phyloP scores from a whole-genome alignment of 2,888 invertebrate species.

The Acanthopleura granulata region DNA sequence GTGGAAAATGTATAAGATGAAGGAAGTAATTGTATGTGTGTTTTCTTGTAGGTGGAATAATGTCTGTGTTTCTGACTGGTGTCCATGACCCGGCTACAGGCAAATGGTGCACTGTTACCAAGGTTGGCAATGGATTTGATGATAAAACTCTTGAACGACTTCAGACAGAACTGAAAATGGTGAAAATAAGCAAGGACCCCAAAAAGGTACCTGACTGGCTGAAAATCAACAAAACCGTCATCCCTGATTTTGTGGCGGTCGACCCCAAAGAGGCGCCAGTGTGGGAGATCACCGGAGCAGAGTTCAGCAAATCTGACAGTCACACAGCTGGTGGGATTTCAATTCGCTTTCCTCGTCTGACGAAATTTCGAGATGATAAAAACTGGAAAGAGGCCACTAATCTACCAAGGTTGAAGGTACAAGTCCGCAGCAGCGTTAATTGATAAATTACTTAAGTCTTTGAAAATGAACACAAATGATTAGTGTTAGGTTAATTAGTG shows the following conservation, averaged over 20 bases:
- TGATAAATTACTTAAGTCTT: too few relatives aligned
- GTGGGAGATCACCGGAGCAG: constrained; percentile 92
- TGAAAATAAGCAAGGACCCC: constrained; percentile 80
- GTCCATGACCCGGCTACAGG: constrained; percentile 79
- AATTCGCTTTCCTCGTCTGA: constrained; percentile 90
- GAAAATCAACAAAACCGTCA: constrained; percentile 83
- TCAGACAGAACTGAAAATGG: constrained; percentile 79
- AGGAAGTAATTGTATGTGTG: background rate
- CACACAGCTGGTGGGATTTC: constrained; percentile 96
- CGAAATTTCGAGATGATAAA: constrained; percentile 83
- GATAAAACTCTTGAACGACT: constrained; percentile 85
- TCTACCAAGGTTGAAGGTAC: constrained; percentile 71
- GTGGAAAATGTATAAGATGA: background rate
- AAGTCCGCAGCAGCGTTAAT: too few relatives aligned
- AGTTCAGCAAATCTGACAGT: constrained; percentile 74
- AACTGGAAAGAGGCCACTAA: constrained; percentile 86
- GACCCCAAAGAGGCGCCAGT: constrained; percentile 85
- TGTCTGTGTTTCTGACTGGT: constrained; percentile 96
- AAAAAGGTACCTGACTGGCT: constrained; percentile 80
- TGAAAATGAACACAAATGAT: too few relatives aligned
- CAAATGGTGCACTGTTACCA: constrained; percentile 91
- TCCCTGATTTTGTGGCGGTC: constrained; percentile 89
- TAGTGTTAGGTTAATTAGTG: too few relatives aligned
- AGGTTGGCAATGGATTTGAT: constrained; percentile 84
- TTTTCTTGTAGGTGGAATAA: constrained; percentile 78